Evolutionary conservation across 2,797 vertebrate species (phyloP), one percentile per base, ranked within the genome.

Genomic region (Coreius guichenoti): DNA sequence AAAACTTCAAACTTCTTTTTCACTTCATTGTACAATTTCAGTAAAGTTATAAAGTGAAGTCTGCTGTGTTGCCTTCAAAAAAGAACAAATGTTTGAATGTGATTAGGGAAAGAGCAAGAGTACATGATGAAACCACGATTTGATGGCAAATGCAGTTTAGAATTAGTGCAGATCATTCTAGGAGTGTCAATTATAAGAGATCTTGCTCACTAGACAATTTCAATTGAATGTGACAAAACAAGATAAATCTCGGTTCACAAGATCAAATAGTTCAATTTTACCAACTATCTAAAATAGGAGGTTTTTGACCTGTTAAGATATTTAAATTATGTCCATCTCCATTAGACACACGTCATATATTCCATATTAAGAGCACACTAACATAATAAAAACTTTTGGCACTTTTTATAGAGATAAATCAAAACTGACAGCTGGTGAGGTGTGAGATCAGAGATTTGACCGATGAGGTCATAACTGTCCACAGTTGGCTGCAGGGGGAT

Each of bases 31-130:
- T 43, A 31, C 1, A 45, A 51, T 51, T 54, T 54, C 17, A 19
- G 23, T 26, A 61, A 5, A 14, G 36, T 31, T 47, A 26, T 65
- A 13, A 17, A 56, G 12, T 14, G 12, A 72, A 36, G 26, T 70
- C 69, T 70, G 8, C 21, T 83, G 65, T 43, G 51, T 67, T 65
- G 65, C n/a, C 81, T 86, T 86, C 54, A 81, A 49, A 79, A 58
- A 51, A 56, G 58, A 43, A 72, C 36, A 21, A 80, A 72, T 8
- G 65, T n/a, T 31, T 68, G 14, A 77, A 77, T 33, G 31, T 36
- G 23, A 81, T 14, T 23, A 9, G 54, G 23, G 17, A 56, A 77
- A 45, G n/a, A 67, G 19, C 19, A 19, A 51, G 19, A 49, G 61
- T 23, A n/a, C 61, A 33, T 67, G 58, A 45, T 45, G 36, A 43